Evolutionary conservation across 2,113 vertebrate genomes (phyloP).

Genomic region (Pomatostomus ruficeps): DNA sequence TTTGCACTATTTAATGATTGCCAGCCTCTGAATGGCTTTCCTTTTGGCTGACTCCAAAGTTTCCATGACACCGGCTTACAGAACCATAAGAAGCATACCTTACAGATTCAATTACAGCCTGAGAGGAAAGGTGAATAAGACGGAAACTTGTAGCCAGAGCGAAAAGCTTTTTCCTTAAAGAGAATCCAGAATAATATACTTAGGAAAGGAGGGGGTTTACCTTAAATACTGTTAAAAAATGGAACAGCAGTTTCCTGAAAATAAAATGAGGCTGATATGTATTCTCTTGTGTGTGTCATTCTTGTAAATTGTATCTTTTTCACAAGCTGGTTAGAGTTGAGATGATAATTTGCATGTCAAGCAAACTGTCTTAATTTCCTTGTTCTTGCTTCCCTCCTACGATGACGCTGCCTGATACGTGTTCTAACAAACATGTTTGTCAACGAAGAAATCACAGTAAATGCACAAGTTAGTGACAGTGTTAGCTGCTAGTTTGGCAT

Average conservation of each 20-base stretch:
- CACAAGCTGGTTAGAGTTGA: background rate
- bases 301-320: background rate
- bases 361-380: conserved; percentile 45
- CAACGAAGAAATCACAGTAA: conserved; percentile 14
- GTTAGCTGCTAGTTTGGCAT: conserved; percentile 20
- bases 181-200: background rate
- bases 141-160: background rate
- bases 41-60: background rate
- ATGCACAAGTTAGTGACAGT: conserved; percentile 17
- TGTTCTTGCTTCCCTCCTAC: background rate
- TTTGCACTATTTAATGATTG: background rate
- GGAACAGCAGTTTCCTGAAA: background rate
- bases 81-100: background rate
- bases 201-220: background rate
- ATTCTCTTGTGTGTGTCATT: conserved; percentile 21
- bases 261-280: background rate
- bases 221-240: background rate
- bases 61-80: background rate
- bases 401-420: background rate
- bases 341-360: conserved; percentile 40
- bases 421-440: conserved; percentile 52
- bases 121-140: conserved; percentile 9
- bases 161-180: background rate
- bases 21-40: background rate
- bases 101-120: background rate